These are phyloP conservation scores for Trichopoda pennipes DNA, from an alignment of 2,888 invertebrate species.

Conservation along the genomic window DNA sequence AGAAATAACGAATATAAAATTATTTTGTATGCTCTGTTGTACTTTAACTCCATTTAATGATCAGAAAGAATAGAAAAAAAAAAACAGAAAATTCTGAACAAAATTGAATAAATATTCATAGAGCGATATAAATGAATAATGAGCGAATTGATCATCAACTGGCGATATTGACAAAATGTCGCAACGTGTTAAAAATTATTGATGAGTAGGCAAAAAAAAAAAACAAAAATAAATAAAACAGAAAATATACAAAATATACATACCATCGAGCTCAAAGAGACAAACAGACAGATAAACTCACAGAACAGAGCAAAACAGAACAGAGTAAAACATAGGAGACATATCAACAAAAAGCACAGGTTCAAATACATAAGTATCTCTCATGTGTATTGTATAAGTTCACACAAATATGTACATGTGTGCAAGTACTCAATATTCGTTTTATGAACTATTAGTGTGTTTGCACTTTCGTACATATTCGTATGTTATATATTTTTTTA, in stretches of 20 bases:
- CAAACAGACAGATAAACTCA: not conserved
- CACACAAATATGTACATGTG: no score
- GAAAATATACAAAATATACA: slow-evolving; percentile 12
- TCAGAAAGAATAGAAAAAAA: slow-evolving; percentile 39
- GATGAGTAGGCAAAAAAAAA: slow-evolving; percentile 76
- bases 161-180: slow-evolving; percentile 80
- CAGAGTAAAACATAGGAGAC: not conserved
- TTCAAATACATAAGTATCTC: slow-evolving; percentile 3
- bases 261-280: slow-evolving; percentile 36
- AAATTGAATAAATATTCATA: slow-evolving; percentile 64
- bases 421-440: no score
- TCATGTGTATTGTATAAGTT: not conserved
- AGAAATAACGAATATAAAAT: slow-evolving; percentile 1
- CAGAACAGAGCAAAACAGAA: no score
- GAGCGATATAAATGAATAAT: slow-evolving; percentile 78
- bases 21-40: slow-evolving; percentile 55
- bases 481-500: no score
- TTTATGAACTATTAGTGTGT: no score
- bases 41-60: slow-evolving; percentile 58
- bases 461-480: no score
- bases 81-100: slow-evolving; percentile 30
- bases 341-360: slow-evolving; percentile 4
- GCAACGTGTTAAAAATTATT: slow-evolving; percentile 79
- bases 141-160: slow-evolving; percentile 77
- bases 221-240: no score